Percentiles rank a stretch among this genome's conserved stretches.
phyloP scores from a whole-genome alignment of 2,888 invertebrate genomes.

The Rotaria socialis region DNA sequence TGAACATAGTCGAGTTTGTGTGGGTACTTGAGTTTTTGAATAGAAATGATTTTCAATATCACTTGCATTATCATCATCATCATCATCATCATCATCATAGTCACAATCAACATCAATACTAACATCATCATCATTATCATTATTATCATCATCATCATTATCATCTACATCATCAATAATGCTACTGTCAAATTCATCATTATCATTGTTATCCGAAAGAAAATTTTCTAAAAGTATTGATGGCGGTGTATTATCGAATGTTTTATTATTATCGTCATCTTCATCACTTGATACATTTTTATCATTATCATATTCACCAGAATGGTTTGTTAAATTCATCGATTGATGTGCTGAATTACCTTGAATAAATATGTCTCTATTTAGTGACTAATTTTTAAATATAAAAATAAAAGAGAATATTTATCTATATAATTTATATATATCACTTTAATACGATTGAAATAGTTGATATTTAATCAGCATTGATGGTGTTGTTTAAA shows the following conservation, averaged over 20 bases:
- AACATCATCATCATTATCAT: neutral
- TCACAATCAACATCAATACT: neutral
- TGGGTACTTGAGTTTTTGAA: neutral
- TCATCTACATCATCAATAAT: neutral
- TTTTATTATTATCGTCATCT: neutral
- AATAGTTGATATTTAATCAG: neutral
- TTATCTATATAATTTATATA: neutral
- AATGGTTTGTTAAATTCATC: conserved; percentile 15
- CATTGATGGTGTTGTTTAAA: neutral
- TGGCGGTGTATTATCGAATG: neutral
- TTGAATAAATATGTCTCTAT: neutral
- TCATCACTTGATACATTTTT: neutral
- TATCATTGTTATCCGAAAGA: neutral
- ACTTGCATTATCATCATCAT: neutral
- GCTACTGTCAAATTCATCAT: neutral
- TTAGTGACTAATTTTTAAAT: neutral
- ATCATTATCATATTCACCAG: conserved; percentile 3
- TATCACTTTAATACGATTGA: neutral
- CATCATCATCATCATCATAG: neutral
- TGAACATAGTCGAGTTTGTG: neutral
- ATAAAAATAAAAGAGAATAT: too few relatives aligned
- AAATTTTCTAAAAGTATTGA: neutral
- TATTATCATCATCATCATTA: neutral
- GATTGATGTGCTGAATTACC: neutral
- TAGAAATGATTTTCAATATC: neutral